phyloP scores from a whole-genome alignment of 2,888 invertebrate species.

The Syrista parreyssii region DNA sequence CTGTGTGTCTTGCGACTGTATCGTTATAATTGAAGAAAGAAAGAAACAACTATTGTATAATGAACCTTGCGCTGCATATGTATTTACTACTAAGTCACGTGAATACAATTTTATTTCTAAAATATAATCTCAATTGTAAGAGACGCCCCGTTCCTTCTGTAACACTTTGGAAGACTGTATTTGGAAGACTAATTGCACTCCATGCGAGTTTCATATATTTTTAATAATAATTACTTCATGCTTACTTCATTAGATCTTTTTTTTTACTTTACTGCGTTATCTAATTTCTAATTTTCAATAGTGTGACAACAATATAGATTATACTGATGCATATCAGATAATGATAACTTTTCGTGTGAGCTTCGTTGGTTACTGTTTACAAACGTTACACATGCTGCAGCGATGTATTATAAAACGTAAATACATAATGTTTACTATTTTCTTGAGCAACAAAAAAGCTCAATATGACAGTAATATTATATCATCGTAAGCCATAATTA shows the following conservation, averaged over 20 bases:
- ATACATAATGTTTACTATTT: not conserved
- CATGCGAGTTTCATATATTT: conserved; percentile 12
- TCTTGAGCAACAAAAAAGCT: not conserved
- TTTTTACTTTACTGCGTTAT: not conserved
- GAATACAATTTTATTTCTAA: conserved; percentile 57
- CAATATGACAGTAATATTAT: not conserved
- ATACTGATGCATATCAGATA: not conserved
- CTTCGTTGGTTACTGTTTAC: not conserved
- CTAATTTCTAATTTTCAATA: not conserved
- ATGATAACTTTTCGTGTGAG: not conserved
- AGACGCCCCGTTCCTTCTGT: conserved; percentile 13
- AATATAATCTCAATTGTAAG: conserved; percentile 33
- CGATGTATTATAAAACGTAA: too few relatives aligned
- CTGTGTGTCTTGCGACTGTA: conserved; percentile 24
- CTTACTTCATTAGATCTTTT: not conserved
- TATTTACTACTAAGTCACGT: conserved; percentile 54
- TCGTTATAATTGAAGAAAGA: conserved; percentile 29
- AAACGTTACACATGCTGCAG: not conserved
- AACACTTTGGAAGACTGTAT: conserved; percentile 40
- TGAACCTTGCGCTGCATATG: conserved; percentile 49
- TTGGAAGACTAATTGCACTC: conserved; percentile 41
- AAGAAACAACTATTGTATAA: conserved; percentile 31
- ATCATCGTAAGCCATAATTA: not conserved
- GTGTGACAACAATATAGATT: not conserved
- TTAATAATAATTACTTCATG: conserved; percentile 8